Evolutionary conservation across 1,140 invertebrate species (phyloP).

Genomic region (Trachymyrmex septentrionalis): DNA sequence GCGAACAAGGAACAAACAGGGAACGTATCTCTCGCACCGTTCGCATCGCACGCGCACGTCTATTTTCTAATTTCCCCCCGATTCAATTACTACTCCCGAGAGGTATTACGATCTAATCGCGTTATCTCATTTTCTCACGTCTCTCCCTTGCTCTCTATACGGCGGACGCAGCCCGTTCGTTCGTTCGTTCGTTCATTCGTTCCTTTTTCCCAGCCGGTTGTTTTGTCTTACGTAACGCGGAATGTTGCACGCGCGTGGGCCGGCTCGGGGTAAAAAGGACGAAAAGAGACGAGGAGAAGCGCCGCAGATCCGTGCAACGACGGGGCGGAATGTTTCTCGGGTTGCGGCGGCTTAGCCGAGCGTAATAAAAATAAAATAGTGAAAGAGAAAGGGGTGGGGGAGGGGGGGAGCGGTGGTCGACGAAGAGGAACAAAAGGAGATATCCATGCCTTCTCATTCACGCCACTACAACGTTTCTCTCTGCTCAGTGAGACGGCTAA

Average conservation of each 20-base stretch:
- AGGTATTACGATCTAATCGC: slow-evolving; percentile 44
- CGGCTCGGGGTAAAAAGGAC: background rate
- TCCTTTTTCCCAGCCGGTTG: slow-evolving; percentile 3
- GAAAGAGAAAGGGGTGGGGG: background rate
- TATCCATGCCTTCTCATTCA: slow-evolving; percentile 38
- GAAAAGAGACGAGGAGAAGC: background rate
- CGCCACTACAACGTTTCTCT: slow-evolving; percentile 59
- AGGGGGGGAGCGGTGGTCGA: slow-evolving; percentile 5
- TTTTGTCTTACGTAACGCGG: slow-evolving; percentile 53
- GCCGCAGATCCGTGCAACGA: background rate
- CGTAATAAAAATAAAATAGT: slow-evolving; percentile 63
- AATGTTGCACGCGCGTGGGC: slow-evolving; percentile 35
- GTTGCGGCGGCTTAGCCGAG: slow-evolving; percentile 54
- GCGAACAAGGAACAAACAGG: slow-evolving; percentile 27
- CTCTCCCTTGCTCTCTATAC: background rate
- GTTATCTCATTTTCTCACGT: slow-evolving; percentile 54
- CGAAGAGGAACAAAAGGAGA: slow-evolving; percentile 21
- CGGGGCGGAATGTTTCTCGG: slow-evolving; percentile 52
- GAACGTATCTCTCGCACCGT: slow-evolving; percentile 11
- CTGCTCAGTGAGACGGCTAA: slow-evolving; percentile 74
- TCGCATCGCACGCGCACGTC: slow-evolving; percentile 16
- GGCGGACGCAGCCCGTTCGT: background rate
- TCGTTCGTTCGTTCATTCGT: background rate
- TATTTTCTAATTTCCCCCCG: slow-evolving; percentile 49
- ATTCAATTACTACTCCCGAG: slow-evolving; percentile 44